Base-by-base conservation (phyloP, 2,888 invertebrate genomes). In the Pollenia griseotomentosa region DNA sequence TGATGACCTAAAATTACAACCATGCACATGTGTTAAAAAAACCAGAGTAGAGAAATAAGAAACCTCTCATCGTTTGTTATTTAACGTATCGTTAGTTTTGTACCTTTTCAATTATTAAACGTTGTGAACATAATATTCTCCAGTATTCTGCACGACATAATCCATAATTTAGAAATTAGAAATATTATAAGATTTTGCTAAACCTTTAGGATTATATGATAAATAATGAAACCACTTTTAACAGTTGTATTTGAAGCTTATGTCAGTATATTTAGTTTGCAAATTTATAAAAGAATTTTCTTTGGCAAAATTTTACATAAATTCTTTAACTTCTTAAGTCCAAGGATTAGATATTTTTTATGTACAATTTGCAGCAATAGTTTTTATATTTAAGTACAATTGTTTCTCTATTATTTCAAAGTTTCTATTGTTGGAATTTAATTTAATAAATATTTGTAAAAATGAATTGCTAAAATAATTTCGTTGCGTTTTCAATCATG, bases 401-500 rank as follows among this genome's bases (percentile, higher is more conserved):
- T 53, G 9, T n/a, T 53, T 53, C n/a, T 19, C 19, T 33, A 33
- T 33, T 2, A 33, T 2, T 33, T 33, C 6, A 33, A 33, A 33
- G 4, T 19, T 19, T 19, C 8, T 5, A 53, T n/a, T 55, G 19
- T 19, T 55, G 55, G 19, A 55, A 19, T 10, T 55, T 10, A 10
- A 55, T 2, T 55, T 55, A 55, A 55, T 55, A 55, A n/a, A 5
- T n/a, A 53, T 55, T 55, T 55, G 19, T 19, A 55, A 55, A 55
- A 55, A 33, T 55, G 55, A 55, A 55, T 55, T 55, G 19, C 55
- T 55, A 55, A 55, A 2, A 19, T 53, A 19, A 55, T 19, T 19
- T 55, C n/a, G 51, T 53, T n/a, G 51, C n/a, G 51, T 53, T 53
- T 53, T 53, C 51, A 53, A 53, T 53, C 51, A 53, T 53, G 16